A percentile compares a stretch with the other conserved stretches of the same genome.
Evolutionary conservation across 1,140 invertebrate species (phyloP).

Genomic region (Melanaphis sacchari): DNA sequence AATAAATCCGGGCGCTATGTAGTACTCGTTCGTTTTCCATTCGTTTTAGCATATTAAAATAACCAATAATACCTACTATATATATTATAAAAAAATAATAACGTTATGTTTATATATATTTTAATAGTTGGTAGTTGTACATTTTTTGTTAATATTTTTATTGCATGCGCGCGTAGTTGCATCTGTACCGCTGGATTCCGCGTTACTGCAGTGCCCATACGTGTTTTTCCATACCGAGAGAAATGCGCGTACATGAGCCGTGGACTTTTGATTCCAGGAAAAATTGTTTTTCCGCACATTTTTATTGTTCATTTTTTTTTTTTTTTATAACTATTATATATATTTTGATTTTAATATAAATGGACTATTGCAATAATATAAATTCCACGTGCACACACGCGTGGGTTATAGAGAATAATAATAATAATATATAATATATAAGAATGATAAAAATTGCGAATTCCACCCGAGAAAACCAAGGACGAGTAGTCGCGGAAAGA

Average conservation of each 20-base stretch:
- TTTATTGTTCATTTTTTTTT: neutral
- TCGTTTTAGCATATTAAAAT: constrained; percentile 1
- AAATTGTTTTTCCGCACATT: constrained; percentile 24
- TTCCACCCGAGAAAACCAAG: neutral
- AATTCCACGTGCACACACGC: constrained; percentile 6
- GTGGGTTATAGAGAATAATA: neutral
- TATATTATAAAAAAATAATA: neutral
- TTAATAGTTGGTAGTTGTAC: constrained; percentile 22
- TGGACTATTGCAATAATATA: neutral
- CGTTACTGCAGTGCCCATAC: neutral
- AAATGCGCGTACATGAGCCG: neutral
- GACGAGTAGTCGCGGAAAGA: neutral
- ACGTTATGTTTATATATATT: neutral
- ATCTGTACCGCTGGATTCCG: constrained; percentile 51
- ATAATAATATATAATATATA: neutral
- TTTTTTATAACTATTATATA: neutral
- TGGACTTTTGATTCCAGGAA: constrained; percentile 8
- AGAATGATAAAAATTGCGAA: neutral
- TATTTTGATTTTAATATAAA: constrained; percentile 25
- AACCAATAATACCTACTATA: constrained; percentile 20
- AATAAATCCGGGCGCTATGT: neutral
- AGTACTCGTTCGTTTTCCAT: neutral
- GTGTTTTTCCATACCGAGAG: neutral
- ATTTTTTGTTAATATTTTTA: neutral
- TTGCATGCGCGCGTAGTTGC: neutral